phyloP scores from a whole-genome alignment of 2,113 vertebrate species.

The Paradoxurus hermaphroditus region DNA sequence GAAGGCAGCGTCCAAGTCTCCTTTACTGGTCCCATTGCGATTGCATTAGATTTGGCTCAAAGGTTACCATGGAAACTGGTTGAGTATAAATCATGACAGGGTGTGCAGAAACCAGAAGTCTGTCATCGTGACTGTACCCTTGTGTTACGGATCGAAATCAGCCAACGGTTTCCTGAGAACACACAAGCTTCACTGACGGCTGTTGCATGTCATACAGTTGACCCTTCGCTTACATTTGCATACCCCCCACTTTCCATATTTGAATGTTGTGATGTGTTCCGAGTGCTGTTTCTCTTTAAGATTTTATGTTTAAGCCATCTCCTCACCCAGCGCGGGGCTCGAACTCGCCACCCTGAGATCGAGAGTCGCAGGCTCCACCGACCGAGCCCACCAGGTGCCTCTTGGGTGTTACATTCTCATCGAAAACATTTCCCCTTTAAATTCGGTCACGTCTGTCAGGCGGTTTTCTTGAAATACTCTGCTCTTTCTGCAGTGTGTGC shows the following conservation, averaged over 20 bases:
- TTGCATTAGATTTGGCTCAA: neutral
- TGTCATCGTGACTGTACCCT: neutral
- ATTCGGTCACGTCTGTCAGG: neutral
- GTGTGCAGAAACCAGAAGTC: neutral
- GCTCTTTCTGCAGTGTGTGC: neutral
- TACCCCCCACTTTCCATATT: neutral
- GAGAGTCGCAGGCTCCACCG: no score
- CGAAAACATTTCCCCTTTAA: neutral
- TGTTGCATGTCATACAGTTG: accelerated
- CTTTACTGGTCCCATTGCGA: neutral
- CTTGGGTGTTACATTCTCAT: neutral
- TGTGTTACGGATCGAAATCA: neutral
- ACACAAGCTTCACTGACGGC: neutral
- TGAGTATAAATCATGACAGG: neutral
- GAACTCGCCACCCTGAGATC: no score
- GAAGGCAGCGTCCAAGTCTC: neutral
- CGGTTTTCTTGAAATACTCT: neutral
- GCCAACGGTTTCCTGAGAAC: neutral
- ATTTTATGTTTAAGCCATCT: no score
- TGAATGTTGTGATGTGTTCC: neutral
- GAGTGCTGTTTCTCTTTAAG: neutral
- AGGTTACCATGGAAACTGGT: neutral
- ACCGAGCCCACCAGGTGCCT: no score
- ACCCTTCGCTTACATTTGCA: neutral
- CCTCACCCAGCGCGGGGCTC: no score